Conservation (phyloP, 2,888 invertebrate genomes). For the Drosophila demipolita region DNA sequence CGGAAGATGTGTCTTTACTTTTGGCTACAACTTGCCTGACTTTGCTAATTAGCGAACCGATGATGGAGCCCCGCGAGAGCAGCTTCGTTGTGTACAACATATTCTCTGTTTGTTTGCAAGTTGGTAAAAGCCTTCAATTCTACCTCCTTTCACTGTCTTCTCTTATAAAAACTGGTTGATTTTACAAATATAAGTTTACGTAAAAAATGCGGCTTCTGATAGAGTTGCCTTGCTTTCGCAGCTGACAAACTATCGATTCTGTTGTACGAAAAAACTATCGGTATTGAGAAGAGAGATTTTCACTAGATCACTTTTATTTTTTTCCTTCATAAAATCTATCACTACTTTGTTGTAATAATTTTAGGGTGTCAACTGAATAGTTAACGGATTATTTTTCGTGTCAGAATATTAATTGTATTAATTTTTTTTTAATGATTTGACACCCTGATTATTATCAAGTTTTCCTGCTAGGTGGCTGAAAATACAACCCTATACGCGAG, state of each 20-base stretch:
- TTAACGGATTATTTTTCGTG: background rate
- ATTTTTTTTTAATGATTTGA: background rate
- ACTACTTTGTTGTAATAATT: background rate
- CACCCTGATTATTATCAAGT: background rate
- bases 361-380: background rate
- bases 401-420: background rate
- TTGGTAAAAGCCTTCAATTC: background rate
- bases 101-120: slow-evolving; percentile 22
- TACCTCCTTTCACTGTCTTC: background rate
- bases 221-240: slow-evolving; percentile 42
- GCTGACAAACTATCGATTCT: slow-evolving; percentile 17
- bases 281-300: background rate
- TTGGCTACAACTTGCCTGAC: slow-evolving; percentile 83
- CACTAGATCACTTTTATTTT: background rate
- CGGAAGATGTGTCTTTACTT: slow-evolving; percentile 38
- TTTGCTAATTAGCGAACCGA: slow-evolving; percentile 81
- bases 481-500: background rate
- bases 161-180: slow-evolving; percentile 60
- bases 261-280: background rate
- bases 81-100: slow-evolving; percentile 77
- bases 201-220: slow-evolving; percentile 70
- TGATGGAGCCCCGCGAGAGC: slow-evolving; percentile 73
- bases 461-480: background rate
- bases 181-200: slow-evolving; percentile 62
- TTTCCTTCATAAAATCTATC: background rate